Percentiles rank a stretch among this genome's conserved stretches.
Evolutionary conservation across 1,140 invertebrate genomes (phyloP).

Genomic region (Vanessa tameamea): DNA sequence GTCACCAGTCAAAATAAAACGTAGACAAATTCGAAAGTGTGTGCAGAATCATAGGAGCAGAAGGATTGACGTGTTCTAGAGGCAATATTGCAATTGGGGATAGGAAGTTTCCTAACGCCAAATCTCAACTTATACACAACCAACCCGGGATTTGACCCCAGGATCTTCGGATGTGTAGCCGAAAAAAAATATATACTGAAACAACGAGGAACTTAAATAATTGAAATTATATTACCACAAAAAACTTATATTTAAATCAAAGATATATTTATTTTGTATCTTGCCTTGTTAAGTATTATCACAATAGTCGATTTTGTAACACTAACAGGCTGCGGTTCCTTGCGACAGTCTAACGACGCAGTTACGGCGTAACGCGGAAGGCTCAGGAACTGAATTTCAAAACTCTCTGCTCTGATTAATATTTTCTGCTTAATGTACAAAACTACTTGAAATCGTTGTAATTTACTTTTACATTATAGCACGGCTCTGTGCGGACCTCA

Average conservation of each 20-base stretch:
- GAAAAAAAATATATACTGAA: no score
- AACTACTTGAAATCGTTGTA: not conserved
- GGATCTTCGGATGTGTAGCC: no score
- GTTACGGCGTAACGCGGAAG: conserved; percentile 17
- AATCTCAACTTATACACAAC: no score
- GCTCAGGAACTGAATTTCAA: conserved; percentile 9
- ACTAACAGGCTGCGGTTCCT: conserved; percentile 10
- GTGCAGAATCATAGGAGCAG: no score
- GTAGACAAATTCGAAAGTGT: no score
- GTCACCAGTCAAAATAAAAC: no score
- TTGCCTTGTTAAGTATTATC: not conserved
- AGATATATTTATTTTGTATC: not conserved
- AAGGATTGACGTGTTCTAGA: no score
- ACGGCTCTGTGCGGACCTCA: not conserved
- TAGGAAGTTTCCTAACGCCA: no score
- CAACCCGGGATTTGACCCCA: no score
- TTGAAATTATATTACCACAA: not conserved
- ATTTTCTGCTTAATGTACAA: not conserved
- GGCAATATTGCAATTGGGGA: no score
- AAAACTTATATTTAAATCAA: not conserved
- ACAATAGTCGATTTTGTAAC: not conserved
- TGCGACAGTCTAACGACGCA: conserved; percentile 16
- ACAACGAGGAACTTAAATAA: not conserved
- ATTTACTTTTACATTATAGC: not conserved
- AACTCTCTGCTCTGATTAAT: conserved; percentile 14